Percentiles rank a stretch among this genome's conserved stretches.
phyloP scores from a whole-genome alignment of 2,888 invertebrate species.

The Acheta domesticus region DNA sequence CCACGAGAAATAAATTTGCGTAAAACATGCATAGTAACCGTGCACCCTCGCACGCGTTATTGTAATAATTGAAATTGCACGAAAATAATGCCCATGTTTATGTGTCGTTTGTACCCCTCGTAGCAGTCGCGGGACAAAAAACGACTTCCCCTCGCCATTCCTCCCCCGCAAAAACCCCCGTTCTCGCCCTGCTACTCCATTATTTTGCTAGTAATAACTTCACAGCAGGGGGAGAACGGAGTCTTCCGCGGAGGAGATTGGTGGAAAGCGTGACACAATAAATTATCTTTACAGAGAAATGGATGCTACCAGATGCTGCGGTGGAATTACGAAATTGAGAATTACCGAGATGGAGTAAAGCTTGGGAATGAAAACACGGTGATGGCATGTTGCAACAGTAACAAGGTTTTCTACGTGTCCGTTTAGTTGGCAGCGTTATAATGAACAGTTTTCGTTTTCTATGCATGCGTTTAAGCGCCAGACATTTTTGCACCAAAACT shows the following conservation, averaged over 20 bases:
- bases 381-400: background rate
- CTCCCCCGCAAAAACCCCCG: background rate
- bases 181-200: background rate
- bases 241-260: background rate
- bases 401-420: background rate
- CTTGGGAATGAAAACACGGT: background rate
- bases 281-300: background rate
- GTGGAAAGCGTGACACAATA: constrained; percentile 1
- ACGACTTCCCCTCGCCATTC: background rate
- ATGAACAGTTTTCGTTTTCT: too few relatives aligned
- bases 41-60: background rate
- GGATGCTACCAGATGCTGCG: background rate
- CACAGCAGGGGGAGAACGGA: background rate
- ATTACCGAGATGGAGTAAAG: background rate
- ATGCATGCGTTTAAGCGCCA: too few relatives aligned
- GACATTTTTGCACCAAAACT: too few relatives aligned
- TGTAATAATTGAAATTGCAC: constrained; percentile 11
- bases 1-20: background rate
- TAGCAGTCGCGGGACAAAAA: background rate
- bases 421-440: too few relatives aligned
- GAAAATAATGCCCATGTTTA: background rate
- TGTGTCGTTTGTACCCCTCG: constrained; percentile 3
- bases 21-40: background rate
- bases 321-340: background rate
- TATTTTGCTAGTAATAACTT: constrained; percentile 5